These are phyloP conservation scores for Hippocampus abdominalis DNA, from an alignment of 2,113 vertebrate species.

Conservation along the genomic window DNA sequence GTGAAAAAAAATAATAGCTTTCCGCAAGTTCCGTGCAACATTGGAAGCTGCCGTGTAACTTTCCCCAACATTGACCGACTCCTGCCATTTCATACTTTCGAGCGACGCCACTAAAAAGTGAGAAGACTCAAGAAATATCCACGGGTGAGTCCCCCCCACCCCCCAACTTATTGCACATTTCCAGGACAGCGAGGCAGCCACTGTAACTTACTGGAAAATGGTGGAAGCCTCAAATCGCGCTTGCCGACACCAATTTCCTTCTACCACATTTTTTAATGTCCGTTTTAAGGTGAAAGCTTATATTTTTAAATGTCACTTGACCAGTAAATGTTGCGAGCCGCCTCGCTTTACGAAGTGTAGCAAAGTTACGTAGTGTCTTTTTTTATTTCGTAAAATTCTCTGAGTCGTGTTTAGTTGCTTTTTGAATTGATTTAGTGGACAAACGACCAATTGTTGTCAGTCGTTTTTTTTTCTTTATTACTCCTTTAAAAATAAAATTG, in stretches of 20 bases:
- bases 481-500: too few relatives aligned
- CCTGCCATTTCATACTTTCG: not conserved
- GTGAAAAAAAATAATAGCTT: conserved; percentile 27
- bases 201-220: conserved; percentile 61
- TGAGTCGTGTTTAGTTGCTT: not conserved
- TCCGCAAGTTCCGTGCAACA: conserved; percentile 9
- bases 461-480: too few relatives aligned
- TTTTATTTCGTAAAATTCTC: not conserved
- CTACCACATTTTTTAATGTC: not conserved
- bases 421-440: not conserved
- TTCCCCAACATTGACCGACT: not conserved
- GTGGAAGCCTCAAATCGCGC: conserved; percentile 48
- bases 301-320: not conserved
- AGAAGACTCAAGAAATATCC: conserved; percentile 47
- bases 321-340: conserved; percentile 4
- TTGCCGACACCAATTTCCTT: conserved; percentile 8
- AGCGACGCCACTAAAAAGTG: conserved; percentile 33
- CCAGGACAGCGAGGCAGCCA: conserved; percentile 44
- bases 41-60: conserved; percentile 4
- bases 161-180: conserved; percentile 65
- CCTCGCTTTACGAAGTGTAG: not conserved
- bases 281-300: not conserved
- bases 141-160: conserved; percentile 63
- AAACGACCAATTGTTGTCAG: too few relatives aligned
- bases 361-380: not conserved